phyloP scores from a whole-genome alignment of 2,113 vertebrate species.

The Pelecanoides urinatrix region DNA sequence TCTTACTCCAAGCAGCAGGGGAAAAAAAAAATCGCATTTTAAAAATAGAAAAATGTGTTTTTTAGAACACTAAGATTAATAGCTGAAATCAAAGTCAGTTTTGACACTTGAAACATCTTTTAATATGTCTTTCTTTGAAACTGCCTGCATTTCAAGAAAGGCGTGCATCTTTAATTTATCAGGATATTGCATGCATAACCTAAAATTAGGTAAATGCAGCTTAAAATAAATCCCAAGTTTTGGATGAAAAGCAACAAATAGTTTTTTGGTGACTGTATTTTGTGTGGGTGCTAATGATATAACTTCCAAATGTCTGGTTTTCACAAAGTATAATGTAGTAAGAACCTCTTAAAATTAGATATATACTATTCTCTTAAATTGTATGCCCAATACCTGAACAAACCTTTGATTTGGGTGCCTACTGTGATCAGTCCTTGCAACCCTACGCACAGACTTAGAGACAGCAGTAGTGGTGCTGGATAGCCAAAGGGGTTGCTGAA shows the following conservation, averaged over 20 bases:
- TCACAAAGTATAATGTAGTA: not conserved
- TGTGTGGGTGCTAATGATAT: not conserved
- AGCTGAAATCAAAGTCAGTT: not conserved
- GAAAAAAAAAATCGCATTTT: not conserved
- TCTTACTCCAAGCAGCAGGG: not conserved
- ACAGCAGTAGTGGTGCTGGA: rapidly evolving
- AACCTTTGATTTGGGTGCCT: not conserved
- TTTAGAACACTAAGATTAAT: conserved; percentile 12
- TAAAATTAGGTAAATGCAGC: not conserved
- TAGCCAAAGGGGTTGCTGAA: not conserved
- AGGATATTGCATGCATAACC: not conserved
- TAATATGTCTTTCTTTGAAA: conserved; percentile 17
- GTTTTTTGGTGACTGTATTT: not conserved
- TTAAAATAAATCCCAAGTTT: not conserved
- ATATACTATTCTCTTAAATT: not conserved
- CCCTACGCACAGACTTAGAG: not conserved
- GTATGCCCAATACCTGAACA: not conserved
- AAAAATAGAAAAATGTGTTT: not conserved
- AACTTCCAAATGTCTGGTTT: not conserved
- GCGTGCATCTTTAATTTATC: conserved; percentile 32
- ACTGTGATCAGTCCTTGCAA: not conserved
- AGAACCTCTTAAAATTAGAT: not conserved
- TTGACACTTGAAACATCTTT: conserved; percentile 1
- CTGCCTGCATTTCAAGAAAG: not conserved
- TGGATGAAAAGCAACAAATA: not conserved